Evolutionary conservation across 2,113 vertebrate genomes (phyloP).

Genomic region (Laticauda colubrina): DNA sequence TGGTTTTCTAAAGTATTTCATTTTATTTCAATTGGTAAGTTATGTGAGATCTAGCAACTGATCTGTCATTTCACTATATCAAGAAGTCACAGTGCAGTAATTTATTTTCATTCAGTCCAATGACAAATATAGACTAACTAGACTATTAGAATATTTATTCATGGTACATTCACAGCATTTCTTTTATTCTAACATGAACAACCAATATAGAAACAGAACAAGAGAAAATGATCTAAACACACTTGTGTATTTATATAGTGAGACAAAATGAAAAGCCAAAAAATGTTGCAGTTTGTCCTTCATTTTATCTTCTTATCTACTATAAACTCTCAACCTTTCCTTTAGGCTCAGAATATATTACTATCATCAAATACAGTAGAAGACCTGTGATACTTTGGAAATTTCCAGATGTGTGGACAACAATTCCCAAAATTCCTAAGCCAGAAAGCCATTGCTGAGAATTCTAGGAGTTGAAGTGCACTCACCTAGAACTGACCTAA

Average conservation of each 20-base stretch:
- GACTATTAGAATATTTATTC: not conserved
- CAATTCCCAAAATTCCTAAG: not conserved
- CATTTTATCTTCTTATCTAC: not conserved
- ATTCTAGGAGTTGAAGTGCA: not conserved
- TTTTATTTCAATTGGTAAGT: conserved; percentile 7
- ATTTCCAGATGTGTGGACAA: not conserved
- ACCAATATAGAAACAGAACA: not conserved
- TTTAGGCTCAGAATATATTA: not conserved
- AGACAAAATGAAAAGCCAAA: not conserved
- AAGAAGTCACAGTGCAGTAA: conserved; percentile 7
- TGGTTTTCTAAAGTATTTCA: conserved; percentile 22
- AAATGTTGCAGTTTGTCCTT: not conserved
- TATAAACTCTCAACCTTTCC: not conserved
- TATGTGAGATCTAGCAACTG: conserved; percentile 18
- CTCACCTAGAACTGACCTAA: not conserved
- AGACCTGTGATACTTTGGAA: not conserved
- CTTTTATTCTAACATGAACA: not conserved
- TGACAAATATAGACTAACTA: conserved; percentile 3
- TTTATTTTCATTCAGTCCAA: conserved; percentile 20
- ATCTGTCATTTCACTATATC: conserved; percentile 19
- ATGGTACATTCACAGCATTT: not conserved
- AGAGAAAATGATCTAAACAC: not conserved
- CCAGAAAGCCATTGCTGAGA: not conserved
- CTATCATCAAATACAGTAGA: not conserved
- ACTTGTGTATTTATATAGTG: not conserved